A percentile compares a stretch with the other conserved stretches of the same genome.
Evolutionary conservation across 2,113 vertebrate genomes (phyloP).

Genomic region (Bufo gargarizans): DNA sequence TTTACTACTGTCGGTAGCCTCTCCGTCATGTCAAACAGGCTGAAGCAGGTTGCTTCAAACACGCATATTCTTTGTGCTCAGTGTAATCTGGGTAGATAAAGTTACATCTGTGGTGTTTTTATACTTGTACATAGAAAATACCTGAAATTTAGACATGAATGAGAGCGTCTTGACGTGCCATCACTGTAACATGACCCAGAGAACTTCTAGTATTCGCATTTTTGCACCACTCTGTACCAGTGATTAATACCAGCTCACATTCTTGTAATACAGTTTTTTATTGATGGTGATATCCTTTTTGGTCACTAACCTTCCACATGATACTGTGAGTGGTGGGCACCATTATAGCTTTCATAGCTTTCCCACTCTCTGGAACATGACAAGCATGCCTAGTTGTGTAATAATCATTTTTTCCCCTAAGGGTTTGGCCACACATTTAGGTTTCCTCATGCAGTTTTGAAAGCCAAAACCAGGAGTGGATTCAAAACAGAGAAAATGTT

Average conservation of each 20-base stretch:
- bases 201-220: background rate
- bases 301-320: background rate
- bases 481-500: too few species aligned
- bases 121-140: background rate
- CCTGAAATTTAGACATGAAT: background rate
- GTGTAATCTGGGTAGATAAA: background rate
- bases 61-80: background rate
- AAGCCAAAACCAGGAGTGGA: too few species aligned
- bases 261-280: background rate
- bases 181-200: constrained; percentile 2
- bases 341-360: background rate
- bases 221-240: background rate
- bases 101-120: background rate
- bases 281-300: background rate
- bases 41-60: background rate
- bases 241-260: constrained; percentile 13
- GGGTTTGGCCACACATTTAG: too few species aligned
- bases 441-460: too few species aligned
- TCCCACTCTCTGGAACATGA: background rate
- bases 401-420: background rate
- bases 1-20: background rate
- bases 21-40: background rate
- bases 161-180: background rate
- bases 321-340: background rate
- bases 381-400: background rate